These are phyloP conservation scores for Xyrichtys novacula DNA, from an alignment of 2,797 vertebrate species.

Conservation along the genomic window DNA sequence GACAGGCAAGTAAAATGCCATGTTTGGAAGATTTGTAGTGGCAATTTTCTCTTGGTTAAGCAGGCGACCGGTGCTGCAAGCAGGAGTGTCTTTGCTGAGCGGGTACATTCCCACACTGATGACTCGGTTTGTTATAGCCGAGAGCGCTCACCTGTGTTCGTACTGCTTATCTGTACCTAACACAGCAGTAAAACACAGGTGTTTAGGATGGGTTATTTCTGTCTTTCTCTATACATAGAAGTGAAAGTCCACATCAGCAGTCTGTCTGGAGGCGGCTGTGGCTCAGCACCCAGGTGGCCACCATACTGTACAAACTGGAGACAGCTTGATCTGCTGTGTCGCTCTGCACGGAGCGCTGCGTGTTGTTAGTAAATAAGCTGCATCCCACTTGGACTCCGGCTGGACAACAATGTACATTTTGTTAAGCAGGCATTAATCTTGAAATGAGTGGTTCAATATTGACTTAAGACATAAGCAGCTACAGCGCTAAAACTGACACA, in stretches of 20 bases:
- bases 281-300: conserved; percentile 66
- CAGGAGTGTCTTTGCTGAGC: conserved; percentile 62
- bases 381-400: conserved; percentile 21
- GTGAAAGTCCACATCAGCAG: conserved; percentile 56
- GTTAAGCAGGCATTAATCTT: background rate
- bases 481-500: too few relatives aligned
- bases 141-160: conserved; percentile 52
- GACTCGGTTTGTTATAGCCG: conserved; percentile 38
- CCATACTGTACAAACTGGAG: conserved; percentile 59
- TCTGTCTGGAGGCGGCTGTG: conserved; percentile 63
- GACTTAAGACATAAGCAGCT: conserved; percentile 1
- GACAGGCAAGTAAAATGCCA: conserved; percentile 48
- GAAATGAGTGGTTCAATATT: background rate
- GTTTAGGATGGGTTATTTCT: conserved; percentile 61
- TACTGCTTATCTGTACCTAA: conserved; percentile 54
- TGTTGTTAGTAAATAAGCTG: conserved; percentile 41
- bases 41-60: conserved; percentile 59
- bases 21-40: conserved; percentile 63
- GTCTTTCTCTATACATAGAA: conserved; percentile 42
- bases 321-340: conserved; percentile 61
- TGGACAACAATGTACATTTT: conserved; percentile 37
- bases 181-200: conserved; percentile 63
- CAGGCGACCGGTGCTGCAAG: conserved; percentile 31
- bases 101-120: conserved; percentile 39
- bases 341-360: conserved; percentile 35